Conservation (phyloP, 2,113 vertebrate genomes). For the Pseudorectes ferrugineus region DNA sequence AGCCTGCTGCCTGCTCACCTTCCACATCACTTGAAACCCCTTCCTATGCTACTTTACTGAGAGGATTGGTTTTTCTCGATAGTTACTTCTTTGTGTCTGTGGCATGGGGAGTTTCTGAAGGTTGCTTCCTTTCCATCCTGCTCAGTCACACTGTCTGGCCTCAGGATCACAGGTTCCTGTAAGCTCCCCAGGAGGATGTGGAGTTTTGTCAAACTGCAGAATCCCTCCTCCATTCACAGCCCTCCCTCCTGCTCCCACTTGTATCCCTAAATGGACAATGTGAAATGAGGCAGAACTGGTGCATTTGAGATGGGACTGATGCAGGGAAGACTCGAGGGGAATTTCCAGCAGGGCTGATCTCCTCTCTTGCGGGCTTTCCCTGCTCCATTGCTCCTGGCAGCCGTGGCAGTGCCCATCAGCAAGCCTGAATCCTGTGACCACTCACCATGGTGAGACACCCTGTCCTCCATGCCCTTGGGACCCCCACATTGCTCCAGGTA, state of each 20-base stretch:
- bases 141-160: neutral
- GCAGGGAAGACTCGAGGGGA: neutral
- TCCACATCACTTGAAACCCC: neutral
- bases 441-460: neutral
- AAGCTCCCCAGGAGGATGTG: neutral
- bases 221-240: neutral
- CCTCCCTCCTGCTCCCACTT: neutral
- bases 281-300: neutral
- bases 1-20: neutral
- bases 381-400: neutral
- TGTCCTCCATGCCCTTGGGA: neutral
- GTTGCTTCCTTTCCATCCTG: neutral
- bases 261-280: neutral
- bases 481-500: neutral
- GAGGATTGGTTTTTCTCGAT: neutral
- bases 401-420: neutral
- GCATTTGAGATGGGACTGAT: fast-evolving
- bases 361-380: fast-evolving
- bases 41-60: neutral
- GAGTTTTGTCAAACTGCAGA: neutral
- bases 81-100: neutral
- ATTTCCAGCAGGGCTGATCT: neutral
- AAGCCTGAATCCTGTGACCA: neutral
- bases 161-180: neutral
- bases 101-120: neutral